Base-by-base conservation (phyloP, 2,888 invertebrate genomes). In the Silvanus unidentatus region DNA sequence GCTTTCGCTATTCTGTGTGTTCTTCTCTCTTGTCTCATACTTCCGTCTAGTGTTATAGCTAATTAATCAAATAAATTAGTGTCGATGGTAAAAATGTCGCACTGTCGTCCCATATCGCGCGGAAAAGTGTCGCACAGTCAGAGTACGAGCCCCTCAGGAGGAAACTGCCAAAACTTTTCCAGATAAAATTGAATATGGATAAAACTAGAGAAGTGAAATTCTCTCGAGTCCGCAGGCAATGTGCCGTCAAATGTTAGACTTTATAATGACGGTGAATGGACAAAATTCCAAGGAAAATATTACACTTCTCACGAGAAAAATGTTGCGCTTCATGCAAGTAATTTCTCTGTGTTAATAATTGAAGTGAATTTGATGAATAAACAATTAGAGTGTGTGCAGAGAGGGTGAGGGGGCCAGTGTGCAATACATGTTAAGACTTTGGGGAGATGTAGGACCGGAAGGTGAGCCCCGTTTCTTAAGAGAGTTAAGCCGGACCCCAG, bases 151-250 rank as follows among this genome's bases (percentile, higher is more conserved):
- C 60, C 55, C 59, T 48, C 49, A 55, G 60, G 58, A 58, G 54
- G 52, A 55, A 60, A 62, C 63, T 64, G 65, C 63, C 64, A 64
- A 60, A 66, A 65, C 60, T 63, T 64, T 60, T 60, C 54, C 49
- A 56, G 58, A 63, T 65, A 65, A 65, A 68, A 68, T 68, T 69
- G 69, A 68, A 69, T 69, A 69, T 68, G 69, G 66, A 68, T 68
- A 68, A 68, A 67, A 68, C 63, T 65, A 60, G 61, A 59, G 56
- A 56, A 57, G 60, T 48, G 60, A 60, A 60, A 63, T 60, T 53
- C 62, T 60, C 62, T 46, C 43, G 59, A 60, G 63, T 52, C 54
- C 55, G 50, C 46, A 52, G 58, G 48, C 36, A 50, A 52, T 54
- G 55, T 56, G 55, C 55, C 57, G 56, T 58, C 60, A 59, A 59